phyloP scores from a whole-genome alignment of 64 coral and sea anemone genomes.

The Pocillopora damicornis region DNA sequence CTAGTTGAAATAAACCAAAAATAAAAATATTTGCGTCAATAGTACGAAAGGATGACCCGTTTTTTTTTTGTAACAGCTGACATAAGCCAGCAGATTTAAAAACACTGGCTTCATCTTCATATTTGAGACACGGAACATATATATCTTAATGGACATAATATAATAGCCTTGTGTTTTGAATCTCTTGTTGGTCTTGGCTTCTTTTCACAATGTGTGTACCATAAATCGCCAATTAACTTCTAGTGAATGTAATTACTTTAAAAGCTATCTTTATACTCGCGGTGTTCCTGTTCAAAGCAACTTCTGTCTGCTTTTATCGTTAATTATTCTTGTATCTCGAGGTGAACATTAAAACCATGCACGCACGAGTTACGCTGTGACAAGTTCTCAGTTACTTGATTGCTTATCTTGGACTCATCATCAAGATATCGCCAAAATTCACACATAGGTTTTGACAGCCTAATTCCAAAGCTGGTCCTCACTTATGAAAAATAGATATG shows the following conservation, averaged over 20 bases:
- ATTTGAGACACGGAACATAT: constrained; percentile 38
- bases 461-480: constrained; percentile 39
- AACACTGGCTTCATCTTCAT: constrained; percentile 23
- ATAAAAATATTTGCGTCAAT: constrained; percentile 42
- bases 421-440: constrained; percentile 31
- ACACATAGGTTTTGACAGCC: constrained; percentile 29
- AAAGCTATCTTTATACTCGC: constrained; percentile 32
- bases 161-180: constrained; percentile 36
- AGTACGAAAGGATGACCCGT: constrained; percentile 23
- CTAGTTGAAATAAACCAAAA: constrained; percentile 29
- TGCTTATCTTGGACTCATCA: constrained; percentile 30
- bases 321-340: constrained; percentile 12
- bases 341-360: background rate
- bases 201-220: constrained; percentile 36
- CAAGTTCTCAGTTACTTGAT: constrained; percentile 30
- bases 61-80: constrained; percentile 38
- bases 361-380: background rate
- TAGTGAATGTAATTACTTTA: constrained; percentile 39
- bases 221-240: constrained; percentile 44
- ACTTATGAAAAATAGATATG: constrained; percentile 30
- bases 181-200: background rate
- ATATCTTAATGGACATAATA: constrained; percentile 20
- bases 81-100: constrained; percentile 4
- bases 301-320: constrained; percentile 26
- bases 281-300: constrained; percentile 15